Percentiles rank a stretch among this genome's conserved stretches.
These are phyloP conservation scores for Parelbella ahira DNA, from an alignment of 2,888 invertebrate genomes.

Conservation along the genomic window DNA sequence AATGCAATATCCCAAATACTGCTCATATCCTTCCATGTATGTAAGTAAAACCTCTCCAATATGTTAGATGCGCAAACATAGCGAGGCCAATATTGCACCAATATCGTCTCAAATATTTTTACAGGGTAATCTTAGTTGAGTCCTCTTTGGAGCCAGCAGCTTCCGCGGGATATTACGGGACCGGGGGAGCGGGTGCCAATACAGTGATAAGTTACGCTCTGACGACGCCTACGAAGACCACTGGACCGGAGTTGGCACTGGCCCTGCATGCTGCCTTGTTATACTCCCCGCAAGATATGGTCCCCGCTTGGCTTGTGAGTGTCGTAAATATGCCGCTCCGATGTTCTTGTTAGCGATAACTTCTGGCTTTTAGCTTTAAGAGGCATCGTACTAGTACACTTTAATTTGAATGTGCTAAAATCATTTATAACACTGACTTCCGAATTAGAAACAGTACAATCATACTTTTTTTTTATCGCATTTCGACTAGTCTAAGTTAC, in stretches of 20 bases:
- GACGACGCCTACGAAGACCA: slow-evolving; percentile 35
- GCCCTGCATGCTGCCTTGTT: slow-evolving; percentile 50
- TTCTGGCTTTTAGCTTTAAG: not conserved
- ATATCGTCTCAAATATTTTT: slow-evolving; percentile 27
- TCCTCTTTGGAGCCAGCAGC: slow-evolving; percentile 42
- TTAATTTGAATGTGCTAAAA: no score
- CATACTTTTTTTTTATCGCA: no score
- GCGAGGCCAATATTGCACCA: slow-evolving; percentile 19
- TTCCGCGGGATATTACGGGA: slow-evolving; percentile 52
- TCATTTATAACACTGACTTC: no score
- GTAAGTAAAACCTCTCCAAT: slow-evolving; percentile 19
- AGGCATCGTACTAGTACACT: no score
- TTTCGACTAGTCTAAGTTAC: no score
- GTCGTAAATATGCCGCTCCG: slow-evolving; percentile 14
- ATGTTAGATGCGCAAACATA: slow-evolving; percentile 22
- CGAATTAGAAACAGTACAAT: no score
- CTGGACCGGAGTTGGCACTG: slow-evolving; percentile 50
- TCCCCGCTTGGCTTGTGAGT: slow-evolving; percentile 62
- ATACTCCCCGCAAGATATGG: slow-evolving; percentile 46
- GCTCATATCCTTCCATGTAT: slow-evolving; percentile 13
- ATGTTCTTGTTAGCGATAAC: slow-evolving; percentile 11
- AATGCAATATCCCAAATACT: no score
- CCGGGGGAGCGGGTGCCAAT: slow-evolving; percentile 55
- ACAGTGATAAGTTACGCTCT: slow-evolving; percentile 56
- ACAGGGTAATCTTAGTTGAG: slow-evolving; percentile 58